These are phyloP conservation scores for Mantis religiosa DNA, from an alignment of 2,888 invertebrate species.

Conservation along the genomic window DNA sequence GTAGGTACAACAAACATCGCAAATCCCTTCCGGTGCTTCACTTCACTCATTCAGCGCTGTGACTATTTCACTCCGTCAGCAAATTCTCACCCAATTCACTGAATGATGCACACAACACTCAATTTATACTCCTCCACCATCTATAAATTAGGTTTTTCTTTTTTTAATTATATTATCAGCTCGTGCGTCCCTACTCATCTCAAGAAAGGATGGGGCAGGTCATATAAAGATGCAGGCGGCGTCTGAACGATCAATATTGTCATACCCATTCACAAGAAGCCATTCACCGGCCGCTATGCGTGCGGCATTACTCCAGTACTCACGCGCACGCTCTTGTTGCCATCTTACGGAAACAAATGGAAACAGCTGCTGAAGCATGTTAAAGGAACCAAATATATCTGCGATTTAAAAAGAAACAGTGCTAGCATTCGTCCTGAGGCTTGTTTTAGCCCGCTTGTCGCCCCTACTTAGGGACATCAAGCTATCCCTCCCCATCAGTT, in stretches of 20 bases:
- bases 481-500: too few species aligned
- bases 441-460: too few species aligned
- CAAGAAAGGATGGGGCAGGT: neutral
- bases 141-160: neutral
- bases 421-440: too few species aligned
- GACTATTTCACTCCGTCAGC: neutral
- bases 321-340: neutral
- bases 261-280: neutral
- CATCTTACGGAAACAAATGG: neutral
- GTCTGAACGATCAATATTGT: neutral
- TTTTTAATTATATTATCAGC: neutral
- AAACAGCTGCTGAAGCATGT: too few species aligned
- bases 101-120: neutral
- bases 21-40: neutral
- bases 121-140: neutral
- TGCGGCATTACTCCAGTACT: neutral
- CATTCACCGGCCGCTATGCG: neutral
- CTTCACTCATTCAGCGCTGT: neutral
- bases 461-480: too few species aligned
- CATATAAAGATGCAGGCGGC: neutral
- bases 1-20: too few species aligned
- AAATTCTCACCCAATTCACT: neutral
- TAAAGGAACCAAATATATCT: too few species aligned
- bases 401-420: too few species aligned
- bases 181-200: neutral